These are phyloP conservation scores for Rynchops niger DNA, from an alignment of 2,113 vertebrate genomes.

Conservation along the genomic window DNA sequence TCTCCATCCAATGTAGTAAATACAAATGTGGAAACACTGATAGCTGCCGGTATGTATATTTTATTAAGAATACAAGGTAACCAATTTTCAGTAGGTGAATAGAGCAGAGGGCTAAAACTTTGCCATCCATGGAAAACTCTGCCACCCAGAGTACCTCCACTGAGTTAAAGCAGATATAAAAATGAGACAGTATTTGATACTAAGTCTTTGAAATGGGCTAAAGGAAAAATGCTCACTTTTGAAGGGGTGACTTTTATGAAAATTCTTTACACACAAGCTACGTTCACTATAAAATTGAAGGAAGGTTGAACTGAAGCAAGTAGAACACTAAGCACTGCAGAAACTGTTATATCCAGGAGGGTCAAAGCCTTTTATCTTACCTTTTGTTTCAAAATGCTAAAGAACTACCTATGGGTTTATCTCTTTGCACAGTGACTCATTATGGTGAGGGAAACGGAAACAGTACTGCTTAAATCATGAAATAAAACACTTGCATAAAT, in stretches of 20 bases:
- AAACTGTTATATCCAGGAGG: background rate
- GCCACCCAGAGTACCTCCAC: background rate
- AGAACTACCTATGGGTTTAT: background rate
- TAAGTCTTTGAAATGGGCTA: background rate
- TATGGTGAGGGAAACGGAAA: background rate
- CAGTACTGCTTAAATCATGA: background rate
- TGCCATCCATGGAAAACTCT: background rate
- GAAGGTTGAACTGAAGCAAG: background rate
- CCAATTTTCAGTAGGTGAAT: background rate
- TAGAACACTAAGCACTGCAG: background rate
- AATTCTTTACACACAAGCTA: background rate
- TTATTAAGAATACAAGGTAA: background rate
- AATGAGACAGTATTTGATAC: background rate
- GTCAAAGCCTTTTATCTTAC: background rate
- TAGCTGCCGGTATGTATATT: background rate
- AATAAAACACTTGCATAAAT: background rate
- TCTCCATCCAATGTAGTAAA: background rate
- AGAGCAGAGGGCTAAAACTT: background rate
- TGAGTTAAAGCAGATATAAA: background rate
- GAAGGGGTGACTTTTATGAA: background rate
- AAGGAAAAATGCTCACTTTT: background rate
- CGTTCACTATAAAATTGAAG: background rate
- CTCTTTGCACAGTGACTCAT: background rate
- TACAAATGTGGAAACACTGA: background rate
- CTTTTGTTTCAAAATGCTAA: background rate